Base-by-base conservation (phyloP, 2,797 vertebrate species). In the Lithobates pipiens region DNA sequence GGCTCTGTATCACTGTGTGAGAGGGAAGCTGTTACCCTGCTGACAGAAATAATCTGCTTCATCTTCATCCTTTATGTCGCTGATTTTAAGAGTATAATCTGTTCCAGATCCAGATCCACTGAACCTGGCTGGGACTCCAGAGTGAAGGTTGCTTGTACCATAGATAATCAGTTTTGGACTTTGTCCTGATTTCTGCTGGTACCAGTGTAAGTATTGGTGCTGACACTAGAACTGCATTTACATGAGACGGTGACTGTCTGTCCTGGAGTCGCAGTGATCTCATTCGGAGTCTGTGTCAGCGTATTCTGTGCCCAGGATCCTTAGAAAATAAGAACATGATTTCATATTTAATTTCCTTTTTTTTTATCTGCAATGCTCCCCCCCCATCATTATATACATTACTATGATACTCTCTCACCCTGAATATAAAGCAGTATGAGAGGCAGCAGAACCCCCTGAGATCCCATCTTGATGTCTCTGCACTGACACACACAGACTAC, bases 11-110 rank as follows among this genome's bases (percentile, higher is more conserved):
- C 61, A 9, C 39, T 39, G 39, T 39, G 39, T 39, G 39, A 0
- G 0, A 6, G 15, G 73, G 3, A 0, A 0, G 10, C 0, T 42
- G 0, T 0, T 0, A 80, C 13, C 0, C 21, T 88, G 82, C 67
- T 36, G 67, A 54, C 88, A 87, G 42, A 86, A 85, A 77, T 87
- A 89, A 69, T 81, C 67, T 11, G 68, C 81, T 65, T 27, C 57
- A 75, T 88, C 87, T 7, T 88, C 87, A 57, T 9, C 21, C 68
- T 85, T 6, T 3, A 87, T 1, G 3, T 36, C 18, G 1, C 15
- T 83, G 39, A 83, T 76, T 68, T 57, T 76, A 21, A 83, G 50
- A 69, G 61, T 39, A 76, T 75, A 23, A 46, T 4, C 18, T 29
- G 4, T n/a, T 27, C 79, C 63, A 29, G 63, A 75, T 0, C 69